These are phyloP conservation scores for Mionectes olivaceus DNA, from an alignment of 2,797 vertebrate species.

Conservation along the genomic window DNA sequence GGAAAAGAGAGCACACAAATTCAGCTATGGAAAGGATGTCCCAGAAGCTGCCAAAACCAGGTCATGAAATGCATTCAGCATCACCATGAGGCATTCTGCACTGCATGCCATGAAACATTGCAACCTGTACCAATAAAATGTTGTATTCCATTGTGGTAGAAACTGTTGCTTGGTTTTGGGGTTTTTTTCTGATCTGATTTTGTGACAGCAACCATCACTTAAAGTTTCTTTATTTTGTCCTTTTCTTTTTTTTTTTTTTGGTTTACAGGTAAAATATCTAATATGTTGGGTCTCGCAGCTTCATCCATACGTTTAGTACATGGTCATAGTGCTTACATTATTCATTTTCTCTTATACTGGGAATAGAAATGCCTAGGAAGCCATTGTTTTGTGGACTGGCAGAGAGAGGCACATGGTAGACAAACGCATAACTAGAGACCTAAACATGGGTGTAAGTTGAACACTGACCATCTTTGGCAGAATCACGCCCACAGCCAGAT, in stretches of 20 bases:
- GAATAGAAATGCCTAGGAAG: conserved; percentile 40
- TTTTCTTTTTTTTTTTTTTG: conserved; percentile 14
- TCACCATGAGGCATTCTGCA: conserved; percentile 49
- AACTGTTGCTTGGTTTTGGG: not conserved
- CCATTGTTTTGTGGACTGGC: conserved; percentile 59
- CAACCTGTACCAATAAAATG: conserved; percentile 7
- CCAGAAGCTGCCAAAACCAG: conserved; percentile 47
- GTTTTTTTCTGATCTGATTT: conserved; percentile 22
- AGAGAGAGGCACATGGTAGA: conserved; percentile 69
- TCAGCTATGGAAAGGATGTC: not conserved
- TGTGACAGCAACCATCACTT: conserved; percentile 28
- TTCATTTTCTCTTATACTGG: not conserved
- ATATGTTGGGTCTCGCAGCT: not conserved
- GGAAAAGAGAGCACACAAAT: conserved; percentile 44
- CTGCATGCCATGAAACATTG: conserved; percentile 42
- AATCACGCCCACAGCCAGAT: conserved; percentile 71
- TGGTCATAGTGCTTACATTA: not conserved
- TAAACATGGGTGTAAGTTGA: conserved; percentile 66
- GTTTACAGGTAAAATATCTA: conserved; percentile 11
- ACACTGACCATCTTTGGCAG: conserved; percentile 73
- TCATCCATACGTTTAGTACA: conserved; percentile 13
- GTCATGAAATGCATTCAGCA: conserved; percentile 53
- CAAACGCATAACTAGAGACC: conserved; percentile 67
- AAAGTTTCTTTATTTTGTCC: conserved; percentile 1
- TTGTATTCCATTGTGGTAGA: not conserved